These are phyloP conservation scores for Gasteruption jaculator DNA, from an alignment of 2,888 invertebrate genomes.

Conservation along the genomic window DNA sequence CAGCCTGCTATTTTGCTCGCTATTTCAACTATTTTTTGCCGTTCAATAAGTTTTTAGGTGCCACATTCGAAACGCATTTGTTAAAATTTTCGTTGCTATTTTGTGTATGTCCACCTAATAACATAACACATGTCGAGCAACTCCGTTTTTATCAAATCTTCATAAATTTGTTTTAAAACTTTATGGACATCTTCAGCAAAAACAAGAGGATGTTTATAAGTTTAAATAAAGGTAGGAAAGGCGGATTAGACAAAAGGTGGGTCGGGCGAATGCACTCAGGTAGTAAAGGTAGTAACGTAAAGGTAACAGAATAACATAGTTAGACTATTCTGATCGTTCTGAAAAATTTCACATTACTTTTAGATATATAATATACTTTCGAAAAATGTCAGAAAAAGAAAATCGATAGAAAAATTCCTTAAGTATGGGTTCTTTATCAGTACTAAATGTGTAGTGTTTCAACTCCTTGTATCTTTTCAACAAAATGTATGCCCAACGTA, in stretches of 20 bases:
- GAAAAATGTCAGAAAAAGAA: too few species aligned
- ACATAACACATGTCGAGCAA: conserved; percentile 21
- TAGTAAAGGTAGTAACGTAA: conserved; percentile 3
- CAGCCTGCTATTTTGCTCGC: conserved; percentile 20
- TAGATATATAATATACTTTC: too few species aligned
- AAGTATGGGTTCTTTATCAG: too few species aligned
- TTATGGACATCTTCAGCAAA: too few species aligned
- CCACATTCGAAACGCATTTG: conserved; percentile 19
- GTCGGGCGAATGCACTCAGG: conserved; percentile 3
- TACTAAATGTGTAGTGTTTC: too few species aligned
- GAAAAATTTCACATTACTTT: too few species aligned
- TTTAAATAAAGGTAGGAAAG: conserved; percentile 3
- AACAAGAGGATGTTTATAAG: conserved; percentile 15
- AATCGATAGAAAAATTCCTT: too few species aligned
- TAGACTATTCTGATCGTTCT: conserved; percentile 9
- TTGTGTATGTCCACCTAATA: conserved; percentile 23
- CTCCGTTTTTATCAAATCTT: conserved; percentile 17
- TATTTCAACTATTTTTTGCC: conserved; percentile 24
- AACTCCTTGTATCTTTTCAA: too few species aligned
- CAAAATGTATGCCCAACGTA: too few species aligned
- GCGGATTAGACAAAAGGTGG: not conserved
- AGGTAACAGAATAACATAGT: conserved; percentile 3
- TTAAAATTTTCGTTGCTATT: conserved; percentile 25
- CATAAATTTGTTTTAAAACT: conserved; percentile 20
- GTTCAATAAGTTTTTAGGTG: conserved; percentile 24